Conservation (phyloP, 1,140 invertebrate species). For the Pseudomyrmex dendroicus region DNA sequence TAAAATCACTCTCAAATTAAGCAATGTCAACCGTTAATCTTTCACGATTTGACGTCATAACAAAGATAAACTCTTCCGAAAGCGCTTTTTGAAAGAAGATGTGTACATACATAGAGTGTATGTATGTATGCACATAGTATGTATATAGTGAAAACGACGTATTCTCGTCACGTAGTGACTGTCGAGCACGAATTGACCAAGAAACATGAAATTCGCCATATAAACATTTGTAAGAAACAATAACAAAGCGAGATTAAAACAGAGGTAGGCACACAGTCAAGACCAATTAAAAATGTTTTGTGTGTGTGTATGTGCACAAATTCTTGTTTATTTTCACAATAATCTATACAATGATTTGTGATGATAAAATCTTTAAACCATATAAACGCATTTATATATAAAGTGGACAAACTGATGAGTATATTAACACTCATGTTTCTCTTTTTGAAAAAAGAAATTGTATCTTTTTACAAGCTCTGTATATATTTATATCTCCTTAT, state of each 20-base stretch:
- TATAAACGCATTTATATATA: no score
- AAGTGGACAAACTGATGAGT: no score
- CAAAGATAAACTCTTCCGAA: constrained; percentile 18
- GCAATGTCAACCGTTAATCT: background rate
- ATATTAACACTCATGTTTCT: no score
- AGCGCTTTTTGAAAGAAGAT: background rate
- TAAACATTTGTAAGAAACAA: constrained; percentile 1
- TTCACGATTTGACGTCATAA: constrained; percentile 1
- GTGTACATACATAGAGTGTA: no score
- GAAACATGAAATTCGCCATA: background rate
- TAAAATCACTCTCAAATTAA: constrained; percentile 14
- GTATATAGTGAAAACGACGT: background rate
- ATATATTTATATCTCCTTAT: no score
- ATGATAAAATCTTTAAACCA: no score
- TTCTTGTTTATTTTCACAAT: no score
- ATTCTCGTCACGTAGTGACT: background rate
- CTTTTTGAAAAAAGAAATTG: no score
- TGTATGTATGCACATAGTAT: background rate
- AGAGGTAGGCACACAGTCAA: background rate
- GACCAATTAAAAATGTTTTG: no score
- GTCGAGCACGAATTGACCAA: background rate
- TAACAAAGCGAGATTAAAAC: constrained; percentile 1
- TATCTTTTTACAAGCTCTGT: no score
- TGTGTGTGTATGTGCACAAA: no score
- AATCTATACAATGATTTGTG: no score